Conservation (phyloP, 2,113 vertebrate species). For the Entomyzon cyanotis region DNA sequence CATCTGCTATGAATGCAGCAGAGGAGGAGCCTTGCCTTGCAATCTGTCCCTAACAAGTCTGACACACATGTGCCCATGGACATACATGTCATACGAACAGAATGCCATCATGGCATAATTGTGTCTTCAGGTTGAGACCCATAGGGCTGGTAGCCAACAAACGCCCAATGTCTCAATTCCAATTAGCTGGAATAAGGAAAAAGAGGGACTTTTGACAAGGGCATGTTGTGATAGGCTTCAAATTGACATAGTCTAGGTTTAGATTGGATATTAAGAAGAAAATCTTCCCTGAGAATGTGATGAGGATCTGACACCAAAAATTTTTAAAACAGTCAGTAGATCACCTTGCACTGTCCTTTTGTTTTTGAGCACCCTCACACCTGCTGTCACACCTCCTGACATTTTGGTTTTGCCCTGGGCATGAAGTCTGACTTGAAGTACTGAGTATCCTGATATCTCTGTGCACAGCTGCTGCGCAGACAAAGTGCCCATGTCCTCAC, state of each 20-base stretch:
- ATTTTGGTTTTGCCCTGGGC: background rate
- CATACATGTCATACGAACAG: fast-evolving
- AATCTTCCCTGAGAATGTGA: background rate
- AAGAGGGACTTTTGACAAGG: background rate
- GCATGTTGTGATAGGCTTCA: background rate
- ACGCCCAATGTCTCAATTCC: background rate
- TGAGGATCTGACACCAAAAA: background rate
- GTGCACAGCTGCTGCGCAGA: background rate
- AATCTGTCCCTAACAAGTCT: background rate
- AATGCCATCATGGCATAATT: background rate
- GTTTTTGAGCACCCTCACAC: background rate
- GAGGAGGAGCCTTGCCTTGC: background rate
- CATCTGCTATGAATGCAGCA: fast-evolving
- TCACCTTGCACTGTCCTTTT: background rate
- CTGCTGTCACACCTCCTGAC: background rate
- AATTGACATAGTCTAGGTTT: background rate
- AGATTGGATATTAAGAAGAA: background rate
- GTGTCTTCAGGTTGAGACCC: background rate
- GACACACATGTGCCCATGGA: fast-evolving
- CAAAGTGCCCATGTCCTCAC: fast-evolving
- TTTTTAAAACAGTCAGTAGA: background rate
- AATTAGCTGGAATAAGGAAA: background rate
- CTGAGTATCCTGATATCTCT: background rate
- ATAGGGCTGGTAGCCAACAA: background rate
- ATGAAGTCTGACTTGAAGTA: background rate